Evolutionary conservation across 2,797 vertebrate species (phyloP).

Genomic region (Toxotes lorentzi): DNA sequence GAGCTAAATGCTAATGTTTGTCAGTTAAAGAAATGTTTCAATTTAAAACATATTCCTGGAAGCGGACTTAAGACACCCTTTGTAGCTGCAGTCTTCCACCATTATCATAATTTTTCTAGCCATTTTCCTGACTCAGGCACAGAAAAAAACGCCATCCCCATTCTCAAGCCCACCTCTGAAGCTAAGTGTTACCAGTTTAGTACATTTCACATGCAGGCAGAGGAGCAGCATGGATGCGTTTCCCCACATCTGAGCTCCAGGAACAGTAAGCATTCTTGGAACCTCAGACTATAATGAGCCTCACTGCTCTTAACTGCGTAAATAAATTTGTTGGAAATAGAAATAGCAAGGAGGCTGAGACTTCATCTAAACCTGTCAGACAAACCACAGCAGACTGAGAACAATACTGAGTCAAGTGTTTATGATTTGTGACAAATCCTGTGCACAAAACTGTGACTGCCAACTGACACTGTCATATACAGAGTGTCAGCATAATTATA

Average conservation of each 20-base stretch:
- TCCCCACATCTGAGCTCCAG: background rate
- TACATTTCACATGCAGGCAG: background rate
- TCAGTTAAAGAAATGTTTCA: background rate
- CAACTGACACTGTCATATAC: background rate
- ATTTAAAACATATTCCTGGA: background rate
- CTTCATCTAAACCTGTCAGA: no score
- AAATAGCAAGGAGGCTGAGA: background rate
- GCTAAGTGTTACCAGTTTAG: background rate
- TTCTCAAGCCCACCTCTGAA: background rate
- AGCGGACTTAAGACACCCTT: background rate
- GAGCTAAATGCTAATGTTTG: background rate
- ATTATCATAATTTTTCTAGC: no score
- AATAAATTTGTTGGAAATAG: background rate
- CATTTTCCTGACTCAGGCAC: no score
- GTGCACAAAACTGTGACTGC: background rate
- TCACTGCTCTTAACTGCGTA: background rate
- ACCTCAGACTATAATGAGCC: background rate
- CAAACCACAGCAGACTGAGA: background rate
- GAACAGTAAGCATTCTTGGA: background rate
- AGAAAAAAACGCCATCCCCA: no score
- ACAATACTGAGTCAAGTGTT: background rate
- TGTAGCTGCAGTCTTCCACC: no score
- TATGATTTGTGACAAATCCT: conserved; percentile 7
- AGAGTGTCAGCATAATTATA: background rate
- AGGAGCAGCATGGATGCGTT: no score